Evolutionary conservation across 1,140 invertebrate species (phyloP).

Genomic region (Ips typographus): DNA sequence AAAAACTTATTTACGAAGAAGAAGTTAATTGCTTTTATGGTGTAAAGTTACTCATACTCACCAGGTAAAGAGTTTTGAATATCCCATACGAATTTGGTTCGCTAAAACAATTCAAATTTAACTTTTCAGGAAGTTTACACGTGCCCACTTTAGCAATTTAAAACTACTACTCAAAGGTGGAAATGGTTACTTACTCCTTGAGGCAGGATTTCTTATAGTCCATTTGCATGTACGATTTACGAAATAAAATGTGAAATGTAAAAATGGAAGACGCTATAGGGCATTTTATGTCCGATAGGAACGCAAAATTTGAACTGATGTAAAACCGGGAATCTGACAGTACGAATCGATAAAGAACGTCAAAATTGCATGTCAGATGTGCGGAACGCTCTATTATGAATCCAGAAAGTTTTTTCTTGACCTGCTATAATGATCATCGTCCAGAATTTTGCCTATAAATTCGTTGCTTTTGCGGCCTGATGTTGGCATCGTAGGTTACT

Average conservation of each 20-base stretch:
- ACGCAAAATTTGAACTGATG: slow-evolving; percentile 26
- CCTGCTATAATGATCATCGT: not conserved
- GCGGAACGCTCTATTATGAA: not conserved
- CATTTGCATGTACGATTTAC: slow-evolving; percentile 10
- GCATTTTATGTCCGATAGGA: slow-evolving; percentile 14
- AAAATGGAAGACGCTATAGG: slow-evolving; percentile 15
- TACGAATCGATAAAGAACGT: slow-evolving; percentile 34
- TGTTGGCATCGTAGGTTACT: too few relatives aligned
- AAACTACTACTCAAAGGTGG: too few relatives aligned
- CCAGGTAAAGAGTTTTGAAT: slow-evolving; percentile 32
- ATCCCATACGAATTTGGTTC: slow-evolving; percentile 6
- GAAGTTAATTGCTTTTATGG: too few relatives aligned
- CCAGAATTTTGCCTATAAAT: too few relatives aligned
- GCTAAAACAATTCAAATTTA: slow-evolving; percentile 12
- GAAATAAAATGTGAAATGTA: not conserved
- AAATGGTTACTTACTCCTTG: slow-evolving; percentile 3
- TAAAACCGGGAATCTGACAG: slow-evolving; percentile 30
- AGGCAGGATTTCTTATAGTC: slow-evolving; percentile 13
- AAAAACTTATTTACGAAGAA: slow-evolving; percentile 22
- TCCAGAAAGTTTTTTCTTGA: not conserved
- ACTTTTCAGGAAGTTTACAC: not conserved
- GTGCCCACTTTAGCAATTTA: too few relatives aligned
- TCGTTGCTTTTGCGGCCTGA: too few relatives aligned
- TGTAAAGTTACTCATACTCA: slow-evolving; percentile 11
- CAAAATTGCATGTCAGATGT: slow-evolving; percentile 36